Percentiles rank a stretch among this genome's conserved stretches.
Evolutionary conservation across 1,140 invertebrate genomes (phyloP).

Genomic region (Calliopsis andreniformis): DNA sequence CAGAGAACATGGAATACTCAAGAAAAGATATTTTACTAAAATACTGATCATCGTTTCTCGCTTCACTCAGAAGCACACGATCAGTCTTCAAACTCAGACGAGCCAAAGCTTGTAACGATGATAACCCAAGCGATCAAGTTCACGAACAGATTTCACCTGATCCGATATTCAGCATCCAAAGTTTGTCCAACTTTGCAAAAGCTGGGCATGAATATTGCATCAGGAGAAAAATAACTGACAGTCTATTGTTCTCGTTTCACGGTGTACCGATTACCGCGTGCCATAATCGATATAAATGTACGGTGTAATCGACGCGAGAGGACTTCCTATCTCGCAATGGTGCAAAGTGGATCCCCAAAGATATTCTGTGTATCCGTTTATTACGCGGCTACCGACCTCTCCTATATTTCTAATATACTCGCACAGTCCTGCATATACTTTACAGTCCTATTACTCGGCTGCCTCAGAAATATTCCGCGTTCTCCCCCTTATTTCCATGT

Average conservation of each 20-base stretch:
- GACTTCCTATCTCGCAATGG: not conserved
- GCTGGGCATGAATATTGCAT: constrained; percentile 34
- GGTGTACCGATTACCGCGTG: not conserved
- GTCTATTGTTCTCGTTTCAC: constrained; percentile 13
- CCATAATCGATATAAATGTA: not conserved
- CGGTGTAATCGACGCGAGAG: not conserved
- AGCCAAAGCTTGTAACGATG: not conserved
- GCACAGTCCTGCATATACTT: constrained; percentile 8
- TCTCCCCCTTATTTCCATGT: constrained; percentile 43
- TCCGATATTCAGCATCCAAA: constrained; percentile 28
- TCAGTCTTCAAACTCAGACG: too few relatives aligned
- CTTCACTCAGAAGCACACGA: too few relatives aligned
- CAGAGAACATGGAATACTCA: too few relatives aligned
- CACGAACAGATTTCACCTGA: constrained; percentile 29
- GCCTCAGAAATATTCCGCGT: constrained; percentile 26
- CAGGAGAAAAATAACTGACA: constrained; percentile 31
- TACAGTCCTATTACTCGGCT: constrained; percentile 33
- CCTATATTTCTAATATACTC: not conserved
- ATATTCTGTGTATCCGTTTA: not conserved
- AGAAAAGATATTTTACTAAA: too few relatives aligned
- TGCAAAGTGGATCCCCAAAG: not conserved
- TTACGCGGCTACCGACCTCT: not conserved
- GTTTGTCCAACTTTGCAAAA: not conserved
- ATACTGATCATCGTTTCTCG: too few relatives aligned
- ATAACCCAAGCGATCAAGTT: constrained; percentile 1